Evolutionary conservation across 2,113 vertebrate species (phyloP).

Genomic region (Phaetusa simplex): DNA sequence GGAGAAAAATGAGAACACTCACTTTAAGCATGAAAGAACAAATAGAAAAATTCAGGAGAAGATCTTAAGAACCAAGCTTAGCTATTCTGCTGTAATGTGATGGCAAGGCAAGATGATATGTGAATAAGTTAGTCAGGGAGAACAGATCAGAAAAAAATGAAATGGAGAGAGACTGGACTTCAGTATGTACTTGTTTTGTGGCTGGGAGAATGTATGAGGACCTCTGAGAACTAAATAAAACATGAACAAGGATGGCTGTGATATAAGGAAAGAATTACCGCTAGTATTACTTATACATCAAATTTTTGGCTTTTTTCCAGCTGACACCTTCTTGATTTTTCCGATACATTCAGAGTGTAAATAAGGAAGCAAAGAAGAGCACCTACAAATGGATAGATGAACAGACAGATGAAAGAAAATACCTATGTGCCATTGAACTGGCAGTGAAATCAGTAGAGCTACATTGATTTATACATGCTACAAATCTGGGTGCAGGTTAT

Average conservation of each 20-base stretch:
- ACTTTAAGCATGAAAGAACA: neutral
- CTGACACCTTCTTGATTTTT: neutral
- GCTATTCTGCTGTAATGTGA: neutral
- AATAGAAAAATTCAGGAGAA: neutral
- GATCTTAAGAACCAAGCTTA: neutral
- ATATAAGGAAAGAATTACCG: neutral
- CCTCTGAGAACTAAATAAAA: neutral
- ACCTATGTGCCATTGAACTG: neutral
- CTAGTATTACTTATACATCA: neutral
- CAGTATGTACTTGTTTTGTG: neutral
- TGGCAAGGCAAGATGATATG: neutral
- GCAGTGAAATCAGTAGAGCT: neutral
- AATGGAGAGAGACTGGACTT: neutral
- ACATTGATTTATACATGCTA: neutral
- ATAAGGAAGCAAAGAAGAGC: neutral
- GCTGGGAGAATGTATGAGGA: neutral
- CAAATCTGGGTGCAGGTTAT: neutral
- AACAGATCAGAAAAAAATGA: neutral
- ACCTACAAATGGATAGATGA: neutral
- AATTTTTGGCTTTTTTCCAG: neutral
- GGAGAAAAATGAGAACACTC: neutral
- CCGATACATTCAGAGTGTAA: neutral
- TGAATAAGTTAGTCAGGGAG: neutral
- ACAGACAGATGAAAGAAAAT: neutral
- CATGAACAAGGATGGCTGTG: neutral